Conservation (phyloP, 2,113 vertebrate species). For the Gadus chalcogrammus region DNA sequence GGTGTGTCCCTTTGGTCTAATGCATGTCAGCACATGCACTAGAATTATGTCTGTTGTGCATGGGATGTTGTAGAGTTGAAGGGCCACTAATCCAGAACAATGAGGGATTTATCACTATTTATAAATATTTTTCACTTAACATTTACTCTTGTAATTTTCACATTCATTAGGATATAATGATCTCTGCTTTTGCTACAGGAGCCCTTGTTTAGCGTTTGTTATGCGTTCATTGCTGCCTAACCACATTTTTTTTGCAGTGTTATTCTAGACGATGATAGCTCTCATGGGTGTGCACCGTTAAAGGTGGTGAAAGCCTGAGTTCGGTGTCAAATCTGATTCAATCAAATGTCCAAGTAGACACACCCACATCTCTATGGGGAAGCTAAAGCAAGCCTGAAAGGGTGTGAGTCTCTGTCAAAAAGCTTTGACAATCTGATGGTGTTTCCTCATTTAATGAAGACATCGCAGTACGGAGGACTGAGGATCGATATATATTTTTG, state of each 20-base stretch:
- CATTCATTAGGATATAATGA: too few species aligned
- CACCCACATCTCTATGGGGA: slow-evolving; percentile 31
- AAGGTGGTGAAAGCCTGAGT: slow-evolving; percentile 43
- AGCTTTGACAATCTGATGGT: neutral
- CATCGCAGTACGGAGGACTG: too few species aligned
- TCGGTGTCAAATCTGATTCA: slow-evolving; percentile 30
- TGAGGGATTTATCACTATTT: too few species aligned
- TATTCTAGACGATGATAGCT: neutral
- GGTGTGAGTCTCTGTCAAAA: slow-evolving; percentile 41
- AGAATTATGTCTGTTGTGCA: too few species aligned
- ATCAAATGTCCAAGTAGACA: slow-evolving; percentile 35
- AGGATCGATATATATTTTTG: too few species aligned
- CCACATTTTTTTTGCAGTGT: slow-evolving; percentile 25
- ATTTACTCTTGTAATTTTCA: too few species aligned
- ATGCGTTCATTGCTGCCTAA: slow-evolving; percentile 10
- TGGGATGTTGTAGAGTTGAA: too few species aligned
- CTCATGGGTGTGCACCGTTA: slow-evolving; percentile 41
- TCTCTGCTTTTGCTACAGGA: too few species aligned
- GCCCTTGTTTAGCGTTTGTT: too few species aligned
- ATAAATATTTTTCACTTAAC: too few species aligned
- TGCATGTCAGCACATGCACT: slow-evolving; percentile 5
- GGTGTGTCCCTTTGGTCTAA: slow-evolving; percentile 36
- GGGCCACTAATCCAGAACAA: too few species aligned
- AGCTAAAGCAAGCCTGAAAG: slow-evolving; percentile 39
- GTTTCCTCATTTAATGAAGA: too few species aligned